Percentiles rank a stretch among this genome's conserved stretches.
Evolutionary conservation across 1,140 invertebrate genomes (phyloP).

Genomic region (Geopemphigus sp.): DNA sequence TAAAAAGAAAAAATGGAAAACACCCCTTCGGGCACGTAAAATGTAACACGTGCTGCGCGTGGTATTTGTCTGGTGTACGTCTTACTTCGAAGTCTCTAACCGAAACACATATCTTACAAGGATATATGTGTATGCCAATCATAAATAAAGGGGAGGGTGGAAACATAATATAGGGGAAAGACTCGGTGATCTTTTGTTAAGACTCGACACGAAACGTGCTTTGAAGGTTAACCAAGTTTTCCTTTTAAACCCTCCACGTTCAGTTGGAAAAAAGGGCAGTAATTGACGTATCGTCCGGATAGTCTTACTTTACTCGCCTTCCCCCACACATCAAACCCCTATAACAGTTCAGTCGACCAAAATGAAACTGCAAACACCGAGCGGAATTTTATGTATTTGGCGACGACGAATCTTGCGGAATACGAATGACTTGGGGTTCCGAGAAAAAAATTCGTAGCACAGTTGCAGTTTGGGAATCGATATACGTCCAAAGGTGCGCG

Average conservation of each 20-base stretch:
- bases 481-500: background rate
- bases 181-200: conserved; percentile 40
- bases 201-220: conserved; percentile 34
- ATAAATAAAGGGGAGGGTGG: conserved; percentile 18
- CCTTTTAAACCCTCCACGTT: conserved; percentile 25
- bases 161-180: conserved; percentile 25
- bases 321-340: background rate
- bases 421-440: conserved; percentile 28
- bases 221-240: conserved; percentile 47
- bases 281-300: conserved; percentile 43
- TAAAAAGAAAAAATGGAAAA: conserved; percentile 21
- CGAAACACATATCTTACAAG: conserved; percentile 33
- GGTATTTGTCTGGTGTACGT: conserved; percentile 41
- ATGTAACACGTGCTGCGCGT: conserved; percentile 22
- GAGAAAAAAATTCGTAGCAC: background rate
- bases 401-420: background rate
- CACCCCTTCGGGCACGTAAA: background rate
- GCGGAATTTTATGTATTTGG: conserved; percentile 19
- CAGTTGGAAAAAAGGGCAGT: background rate
- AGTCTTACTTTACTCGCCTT: background rate
- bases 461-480: background rate
- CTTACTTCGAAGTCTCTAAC: conserved; percentile 29
- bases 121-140: conserved; percentile 35
- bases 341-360: conserved; percentile 26
- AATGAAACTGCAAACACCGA: conserved; percentile 38